phyloP scores from a whole-genome alignment of 23 tunicate genomes.

The Botrylloides violaceus region DNA sequence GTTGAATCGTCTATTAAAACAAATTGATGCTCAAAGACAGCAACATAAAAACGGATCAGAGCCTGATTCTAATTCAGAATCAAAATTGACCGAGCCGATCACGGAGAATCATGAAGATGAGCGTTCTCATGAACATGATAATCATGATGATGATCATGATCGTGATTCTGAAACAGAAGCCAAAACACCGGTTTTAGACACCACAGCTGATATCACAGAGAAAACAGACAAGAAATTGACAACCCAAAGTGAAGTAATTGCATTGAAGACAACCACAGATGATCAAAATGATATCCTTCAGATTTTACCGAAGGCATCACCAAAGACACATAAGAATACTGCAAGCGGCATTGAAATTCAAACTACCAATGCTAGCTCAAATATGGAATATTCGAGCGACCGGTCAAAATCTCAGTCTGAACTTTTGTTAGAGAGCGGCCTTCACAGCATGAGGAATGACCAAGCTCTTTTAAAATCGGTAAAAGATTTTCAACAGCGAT shows the following conservation, averaged over 20 bases:
- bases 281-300: not conserved
- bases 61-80: not conserved
- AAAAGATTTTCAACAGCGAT: slow-evolving; percentile 20
- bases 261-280: not conserved
- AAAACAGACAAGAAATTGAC: not conserved
- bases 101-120: not conserved
- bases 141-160: not conserved
- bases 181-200: not conserved
- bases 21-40: slow-evolving; percentile 16
- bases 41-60: not conserved
- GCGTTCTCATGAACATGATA: not conserved
- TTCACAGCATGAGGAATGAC: slow-evolving; percentile 6
- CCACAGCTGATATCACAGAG: not conserved
- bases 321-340: not conserved
- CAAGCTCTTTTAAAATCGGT: slow-evolving; percentile 19
- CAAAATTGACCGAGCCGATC: not conserved
- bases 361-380: not conserved
- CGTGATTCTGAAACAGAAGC: not conserved
- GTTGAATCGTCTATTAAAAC: slow-evolving; percentile 13
- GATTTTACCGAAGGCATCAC: not conserved
- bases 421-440: not conserved
- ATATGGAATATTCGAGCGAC: not conserved
- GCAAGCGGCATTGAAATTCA: no score
- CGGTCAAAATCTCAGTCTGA: slow-evolving; percentile 6
- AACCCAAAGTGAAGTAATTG: not conserved